Evolutionary conservation across 2,888 invertebrate genomes (phyloP), one percentile per base, ranked within the genome.

Genomic region (Lottia scabra): DNA sequence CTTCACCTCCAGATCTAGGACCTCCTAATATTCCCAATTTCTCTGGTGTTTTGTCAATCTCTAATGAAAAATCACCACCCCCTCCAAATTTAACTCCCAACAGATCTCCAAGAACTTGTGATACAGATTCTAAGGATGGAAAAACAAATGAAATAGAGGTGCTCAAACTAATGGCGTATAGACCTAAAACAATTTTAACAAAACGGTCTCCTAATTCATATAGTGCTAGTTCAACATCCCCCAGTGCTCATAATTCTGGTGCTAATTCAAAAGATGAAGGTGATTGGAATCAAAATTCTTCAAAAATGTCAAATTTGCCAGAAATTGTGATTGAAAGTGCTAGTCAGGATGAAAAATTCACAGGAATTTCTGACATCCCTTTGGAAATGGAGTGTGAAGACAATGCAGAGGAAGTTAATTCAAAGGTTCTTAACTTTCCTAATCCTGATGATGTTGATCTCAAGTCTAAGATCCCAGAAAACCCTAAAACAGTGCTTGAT

Each of bases 1-100:
- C 75, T 3, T 77, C 79, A 8, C 80, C 80, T 4, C 81, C 80
- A 62, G 81, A 80, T 68, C 72, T 81, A 43, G 80, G 80, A n/a
- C 81, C 81, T 2, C 80, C 78, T n/a, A 79, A 70, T 63, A 77
- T 77, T 63, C 70, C 72, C 38, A 19, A 19, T 23, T 56, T 23
- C 19, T 12, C 56, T n/a, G 23, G 19, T 23, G 56, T 56, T 10
- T 56, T 23, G 13, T 19, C 19, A 56, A 23, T 23, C 23, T 23
- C 23, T 19, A 56, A 23, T 23, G 56, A 56, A 56, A 56, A 56
- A 56, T 56, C 56, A 23, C 56, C 56, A 23, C 56, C 66, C 13
- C 78, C 78, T 30, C 80, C 80, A 56, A 72, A 72, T 67, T 56
- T 80, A 27, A 71, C 74, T 30, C 76, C 77, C 23, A 76, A 76